Conservation (phyloP, 2,888 invertebrate genomes). For the Dromius quadrimaculatus region DNA sequence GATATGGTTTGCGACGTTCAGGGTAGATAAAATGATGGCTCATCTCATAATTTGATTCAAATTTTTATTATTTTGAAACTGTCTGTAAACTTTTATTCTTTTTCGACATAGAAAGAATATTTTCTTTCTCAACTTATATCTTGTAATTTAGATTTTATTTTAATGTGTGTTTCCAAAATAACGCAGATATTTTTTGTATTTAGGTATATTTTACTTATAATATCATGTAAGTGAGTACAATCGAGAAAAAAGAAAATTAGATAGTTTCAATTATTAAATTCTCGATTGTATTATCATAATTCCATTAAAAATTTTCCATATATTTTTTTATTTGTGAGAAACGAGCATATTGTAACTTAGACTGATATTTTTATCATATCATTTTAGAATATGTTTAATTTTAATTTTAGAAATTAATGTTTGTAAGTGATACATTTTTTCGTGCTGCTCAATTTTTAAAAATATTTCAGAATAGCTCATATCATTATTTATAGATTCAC, state of each 20-base stretch:
- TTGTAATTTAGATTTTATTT: neutral
- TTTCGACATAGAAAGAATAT: neutral
- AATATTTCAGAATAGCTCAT: constrained; percentile 36
- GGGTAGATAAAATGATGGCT: too few species aligned
- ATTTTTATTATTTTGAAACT: too few species aligned
- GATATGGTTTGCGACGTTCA: too few species aligned
- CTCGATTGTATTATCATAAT: constrained; percentile 47
- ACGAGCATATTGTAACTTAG: constrained; percentile 49
- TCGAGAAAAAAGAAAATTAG: constrained; percentile 41
- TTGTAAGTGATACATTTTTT: constrained; percentile 35
- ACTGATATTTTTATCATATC: constrained; percentile 52
- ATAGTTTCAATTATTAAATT: constrained; percentile 22
- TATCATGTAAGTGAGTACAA: constrained; percentile 36
- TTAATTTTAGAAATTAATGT: constrained; percentile 11
- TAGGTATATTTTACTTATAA: constrained; percentile 38
- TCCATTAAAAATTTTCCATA: constrained; percentile 35
- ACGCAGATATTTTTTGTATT: constrained; percentile 31
- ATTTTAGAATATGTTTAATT: constrained; percentile 35
- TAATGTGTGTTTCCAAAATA: constrained; percentile 18
- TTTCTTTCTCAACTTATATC: neutral
- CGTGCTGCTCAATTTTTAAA: constrained; percentile 25
- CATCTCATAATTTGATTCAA: too few species aligned
- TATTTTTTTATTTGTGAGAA: constrained; percentile 43
- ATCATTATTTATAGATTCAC: constrained; percentile 37
- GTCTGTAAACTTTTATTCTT: too few species aligned